Percentiles rank a stretch among this genome's conserved stretches.
Evolutionary conservation across 2,888 invertebrate genomes (phyloP).

Genomic region (Ichneumoninae sp.): DNA sequence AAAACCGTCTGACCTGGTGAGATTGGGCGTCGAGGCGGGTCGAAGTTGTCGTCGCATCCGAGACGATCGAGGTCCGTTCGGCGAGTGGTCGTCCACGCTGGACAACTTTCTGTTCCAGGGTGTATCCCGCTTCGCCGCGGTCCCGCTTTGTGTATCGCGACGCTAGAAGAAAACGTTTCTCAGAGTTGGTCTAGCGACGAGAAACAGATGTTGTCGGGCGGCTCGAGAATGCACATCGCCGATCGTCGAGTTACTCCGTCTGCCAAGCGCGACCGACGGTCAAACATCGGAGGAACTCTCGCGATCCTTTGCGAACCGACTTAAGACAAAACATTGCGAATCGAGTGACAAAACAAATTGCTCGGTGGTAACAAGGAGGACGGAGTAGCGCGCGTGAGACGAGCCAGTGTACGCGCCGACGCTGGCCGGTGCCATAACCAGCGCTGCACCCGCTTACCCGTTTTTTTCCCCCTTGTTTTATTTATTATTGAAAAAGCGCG

Average conservation of each 20-base stretch:
- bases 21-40: neutral
- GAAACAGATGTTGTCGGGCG: neutral
- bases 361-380: neutral
- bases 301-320: neutral
- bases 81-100: constrained; percentile 24
- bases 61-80: constrained; percentile 14
- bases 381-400: neutral
- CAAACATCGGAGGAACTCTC: neutral
- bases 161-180: neutral
- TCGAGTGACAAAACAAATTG: neutral
- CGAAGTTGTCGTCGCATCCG: constrained; percentile 20
- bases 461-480: neutral
- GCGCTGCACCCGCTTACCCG: neutral
- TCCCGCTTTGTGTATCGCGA: neutral
- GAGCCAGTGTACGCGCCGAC: neutral
- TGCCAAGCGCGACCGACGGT: neutral
- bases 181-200: neutral
- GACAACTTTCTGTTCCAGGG: constrained; percentile 7
- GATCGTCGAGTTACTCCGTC: neutral
- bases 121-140: neutral
- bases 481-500: neutral
- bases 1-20: constrained; percentile 33
- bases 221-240: neutral
- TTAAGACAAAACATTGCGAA: neutral
- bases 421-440: neutral